These are phyloP conservation scores for Poliocrania exsul DNA, from an alignment of 2,797 vertebrate genomes.

Conservation along the genomic window DNA sequence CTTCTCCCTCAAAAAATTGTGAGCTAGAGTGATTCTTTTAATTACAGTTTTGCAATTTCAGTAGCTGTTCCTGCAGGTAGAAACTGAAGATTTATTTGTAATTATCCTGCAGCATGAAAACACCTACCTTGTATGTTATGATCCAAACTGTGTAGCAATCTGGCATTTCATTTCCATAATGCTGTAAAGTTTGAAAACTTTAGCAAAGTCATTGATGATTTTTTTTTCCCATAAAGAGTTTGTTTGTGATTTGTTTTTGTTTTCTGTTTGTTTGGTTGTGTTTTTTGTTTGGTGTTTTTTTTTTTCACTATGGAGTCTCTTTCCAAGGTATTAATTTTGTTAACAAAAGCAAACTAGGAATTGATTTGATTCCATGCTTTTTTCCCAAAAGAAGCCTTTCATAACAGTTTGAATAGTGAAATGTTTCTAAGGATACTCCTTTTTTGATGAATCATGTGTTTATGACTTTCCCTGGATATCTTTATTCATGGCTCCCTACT, in stretches of 20 bases:
- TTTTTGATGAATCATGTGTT: slow-evolving; percentile 29
- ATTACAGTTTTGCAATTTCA: neutral
- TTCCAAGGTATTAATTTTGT: neutral
- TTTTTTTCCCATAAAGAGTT: neutral
- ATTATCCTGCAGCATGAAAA: neutral
- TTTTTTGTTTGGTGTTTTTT: no score
- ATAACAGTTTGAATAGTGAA: neutral
- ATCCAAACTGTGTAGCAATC: neutral
- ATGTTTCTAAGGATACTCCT: neutral
- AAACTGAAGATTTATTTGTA: neutral
- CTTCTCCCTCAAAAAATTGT: neutral
- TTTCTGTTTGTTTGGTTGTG: no score
- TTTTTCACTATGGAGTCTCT: neutral
- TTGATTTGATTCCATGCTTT: neutral
- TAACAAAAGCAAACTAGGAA: neutral
- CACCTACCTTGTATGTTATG: neutral
- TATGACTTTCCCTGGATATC: neutral
- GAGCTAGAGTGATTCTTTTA: neutral
- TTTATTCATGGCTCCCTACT: slow-evolving; percentile 3
- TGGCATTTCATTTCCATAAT: neutral
- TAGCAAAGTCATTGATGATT: neutral
- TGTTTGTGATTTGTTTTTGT: neutral
- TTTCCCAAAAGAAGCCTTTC: neutral
- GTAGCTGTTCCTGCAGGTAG: neutral
- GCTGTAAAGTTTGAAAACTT: neutral